phyloP scores from a whole-genome alignment of 2,797 vertebrate genomes.

The Xiphophorus birchmanni region DNA sequence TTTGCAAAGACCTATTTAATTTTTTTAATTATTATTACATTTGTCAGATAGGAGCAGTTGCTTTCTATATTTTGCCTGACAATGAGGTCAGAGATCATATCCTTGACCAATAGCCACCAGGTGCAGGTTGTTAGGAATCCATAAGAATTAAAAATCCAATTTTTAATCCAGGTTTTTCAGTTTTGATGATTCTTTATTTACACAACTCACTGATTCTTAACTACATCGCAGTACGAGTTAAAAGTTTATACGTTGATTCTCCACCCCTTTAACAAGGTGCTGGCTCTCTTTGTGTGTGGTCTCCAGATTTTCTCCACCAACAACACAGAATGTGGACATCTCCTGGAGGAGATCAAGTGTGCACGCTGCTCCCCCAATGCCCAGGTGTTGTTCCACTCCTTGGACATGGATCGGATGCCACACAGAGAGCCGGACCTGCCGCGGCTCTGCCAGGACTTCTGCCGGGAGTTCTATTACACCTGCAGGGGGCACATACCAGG shows the following conservation, averaged over 20 bases:
- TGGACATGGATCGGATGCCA: conserved; percentile 86
- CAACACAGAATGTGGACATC: conserved; percentile 95
- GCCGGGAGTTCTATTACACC: conserved; percentile 97
- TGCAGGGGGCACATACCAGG: conserved; percentile 97
- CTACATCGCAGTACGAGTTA: conserved; percentile 13
- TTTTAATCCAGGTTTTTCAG: background rate
- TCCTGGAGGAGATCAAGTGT: conserved; percentile 98
- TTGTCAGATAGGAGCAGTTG: background rate
- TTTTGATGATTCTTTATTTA: conserved; percentile 16
- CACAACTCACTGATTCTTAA: conserved; percentile 20
- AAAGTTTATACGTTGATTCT: conserved; percentile 32
- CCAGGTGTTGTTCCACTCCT: conserved; percentile 93
- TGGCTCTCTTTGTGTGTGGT: conserved; percentile 60
- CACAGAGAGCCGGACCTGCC: conserved; percentile 91
- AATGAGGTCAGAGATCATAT: background rate
- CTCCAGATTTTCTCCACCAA: conserved; percentile 95
- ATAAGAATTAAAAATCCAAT: background rate
- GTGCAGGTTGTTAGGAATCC: background rate
- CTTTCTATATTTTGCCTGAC: background rate
- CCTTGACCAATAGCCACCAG: background rate
- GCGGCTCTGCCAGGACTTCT: conserved; percentile 95
- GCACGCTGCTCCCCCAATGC: conserved; percentile 96
- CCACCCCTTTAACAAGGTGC: conserved; percentile 48
- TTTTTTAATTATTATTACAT: background rate
- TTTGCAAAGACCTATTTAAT: conserved; percentile 10